These are phyloP conservation scores for Melipona bicolor DNA, from an alignment of 2,888 invertebrate genomes.

Conservation along the genomic window DNA sequence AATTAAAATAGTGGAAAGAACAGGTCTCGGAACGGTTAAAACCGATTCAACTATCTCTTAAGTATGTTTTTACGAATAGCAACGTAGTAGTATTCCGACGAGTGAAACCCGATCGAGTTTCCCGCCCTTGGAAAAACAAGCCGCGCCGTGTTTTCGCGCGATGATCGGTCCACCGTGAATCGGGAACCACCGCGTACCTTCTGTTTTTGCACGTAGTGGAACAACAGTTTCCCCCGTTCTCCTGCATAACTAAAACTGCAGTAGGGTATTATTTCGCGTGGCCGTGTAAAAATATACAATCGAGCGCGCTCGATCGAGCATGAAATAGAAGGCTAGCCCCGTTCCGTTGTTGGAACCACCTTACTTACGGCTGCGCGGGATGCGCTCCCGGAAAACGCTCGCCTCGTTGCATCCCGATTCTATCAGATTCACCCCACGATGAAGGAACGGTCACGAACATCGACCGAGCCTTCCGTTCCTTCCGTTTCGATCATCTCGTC, in stretches of 20 bases:
- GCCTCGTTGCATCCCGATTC: not conserved
- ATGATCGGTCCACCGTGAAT: conserved; percentile 73
- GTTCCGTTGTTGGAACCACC: conserved; percentile 22
- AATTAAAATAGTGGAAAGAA: not conserved
- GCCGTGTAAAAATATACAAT: conserved; percentile 62
- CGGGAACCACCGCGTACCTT: conserved; percentile 63
- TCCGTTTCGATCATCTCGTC: too few species aligned
- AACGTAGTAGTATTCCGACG: conserved; percentile 37
- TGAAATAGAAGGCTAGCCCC: conserved; percentile 14
- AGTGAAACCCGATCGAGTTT: conserved; percentile 63
- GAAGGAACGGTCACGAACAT: conserved; percentile 2
- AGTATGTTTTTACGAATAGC: conserved; percentile 55
- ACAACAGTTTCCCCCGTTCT: conserved; percentile 67
- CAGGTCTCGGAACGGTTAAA: not conserved
- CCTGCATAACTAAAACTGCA: conserved; percentile 54
- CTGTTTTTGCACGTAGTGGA: conserved; percentile 69
- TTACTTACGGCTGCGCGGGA: conserved; percentile 8
- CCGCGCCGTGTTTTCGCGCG: conserved; percentile 69
- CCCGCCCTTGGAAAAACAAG: conserved; percentile 70
- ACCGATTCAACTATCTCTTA: conserved; percentile 38
- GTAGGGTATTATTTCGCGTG: conserved; percentile 57
- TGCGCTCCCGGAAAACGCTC: not conserved
- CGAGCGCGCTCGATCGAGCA: conserved; percentile 40
- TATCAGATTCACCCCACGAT: conserved; percentile 8
- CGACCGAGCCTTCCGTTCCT: not conserved